A percentile compares a stretch with the other conserved stretches of the same genome.
These are phyloP conservation scores for Cydia amplana DNA, from an alignment of 1,140 invertebrate genomes.

Conservation along the genomic window DNA sequence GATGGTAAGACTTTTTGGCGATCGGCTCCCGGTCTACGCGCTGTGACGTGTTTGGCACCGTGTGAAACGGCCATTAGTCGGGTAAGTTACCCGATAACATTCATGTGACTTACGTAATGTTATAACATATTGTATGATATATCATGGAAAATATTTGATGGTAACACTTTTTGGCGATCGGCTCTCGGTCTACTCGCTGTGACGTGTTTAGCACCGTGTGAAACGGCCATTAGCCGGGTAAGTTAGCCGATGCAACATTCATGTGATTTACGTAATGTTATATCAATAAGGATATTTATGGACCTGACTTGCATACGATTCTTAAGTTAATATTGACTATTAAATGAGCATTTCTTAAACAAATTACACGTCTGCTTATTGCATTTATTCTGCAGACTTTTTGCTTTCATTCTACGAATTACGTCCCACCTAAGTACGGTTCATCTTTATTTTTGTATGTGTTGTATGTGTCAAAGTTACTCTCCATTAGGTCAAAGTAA, in stretches of 20 bases:
- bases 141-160: background rate
- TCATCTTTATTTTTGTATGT: too few relatives aligned
- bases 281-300: background rate
- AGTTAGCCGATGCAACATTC: background rate
- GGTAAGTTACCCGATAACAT: too few relatives aligned
- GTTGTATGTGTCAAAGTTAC: too few relatives aligned
- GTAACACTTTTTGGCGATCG: background rate
- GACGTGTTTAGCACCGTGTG: slow-evolving; percentile 2
- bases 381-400: too few relatives aligned
- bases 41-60: background rate
- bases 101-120: too few relatives aligned
- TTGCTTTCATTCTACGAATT: too few relatives aligned
- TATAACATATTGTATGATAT: too few relatives aligned
- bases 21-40: background rate
- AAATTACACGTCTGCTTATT: too few relatives aligned
- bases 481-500: too few relatives aligned
- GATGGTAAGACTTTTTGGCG: background rate
- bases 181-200: background rate
- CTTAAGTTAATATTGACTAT: background rate
- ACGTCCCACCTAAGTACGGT: too few relatives aligned
- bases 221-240: background rate
- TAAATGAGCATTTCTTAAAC: too few relatives aligned
- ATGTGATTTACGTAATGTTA: background rate
- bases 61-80: background rate
- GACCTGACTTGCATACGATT: background rate